Evolutionary conservation across 2,888 invertebrate genomes (phyloP).

Genomic region (Hydrotaea diabolus): DNA sequence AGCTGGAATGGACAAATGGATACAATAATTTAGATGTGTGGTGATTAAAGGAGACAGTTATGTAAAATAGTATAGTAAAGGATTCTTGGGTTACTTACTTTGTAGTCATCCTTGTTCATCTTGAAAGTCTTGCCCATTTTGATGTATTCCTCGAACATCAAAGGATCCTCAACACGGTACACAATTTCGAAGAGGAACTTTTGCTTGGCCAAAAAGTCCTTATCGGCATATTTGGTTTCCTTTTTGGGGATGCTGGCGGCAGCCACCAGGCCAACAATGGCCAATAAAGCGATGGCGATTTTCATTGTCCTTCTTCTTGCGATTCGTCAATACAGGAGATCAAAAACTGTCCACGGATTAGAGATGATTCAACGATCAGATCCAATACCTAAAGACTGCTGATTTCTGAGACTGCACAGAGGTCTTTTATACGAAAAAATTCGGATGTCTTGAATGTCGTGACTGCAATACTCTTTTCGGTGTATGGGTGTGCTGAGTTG

Average conservation of each 20-base stretch:
- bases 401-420: not conserved
- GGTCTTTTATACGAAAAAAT: slow-evolving; percentile 43
- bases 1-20: too few species aligned
- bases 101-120: slow-evolving; percentile 64
- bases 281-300: slow-evolving; percentile 74
- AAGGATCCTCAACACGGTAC: slow-evolving; percentile 68
- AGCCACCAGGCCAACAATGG: slow-evolving; percentile 74
- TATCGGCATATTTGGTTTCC: slow-evolving; percentile 68
- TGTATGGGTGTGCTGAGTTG: not conserved
- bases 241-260: slow-evolving; percentile 53
- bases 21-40: not conserved
- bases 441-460: not conserved
- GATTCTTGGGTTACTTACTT: not conserved
- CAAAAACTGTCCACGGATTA: slow-evolving; percentile 68
- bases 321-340: slow-evolving; percentile 37
- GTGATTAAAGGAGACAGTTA: not conserved
- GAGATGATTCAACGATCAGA: slow-evolving; percentile 59
- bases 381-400: slow-evolving; percentile 74
- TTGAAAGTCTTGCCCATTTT: slow-evolving; percentile 67
- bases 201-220: slow-evolving; percentile 68
- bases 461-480: not conserved
- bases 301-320: slow-evolving; percentile 72
- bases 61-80: too few species aligned
- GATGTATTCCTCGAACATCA: slow-evolving; percentile 70
- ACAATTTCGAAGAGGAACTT: slow-evolving; percentile 70